Base-by-base conservation (phyloP, 2,888 invertebrate genomes). In the Aricia artaxerxes region DNA sequence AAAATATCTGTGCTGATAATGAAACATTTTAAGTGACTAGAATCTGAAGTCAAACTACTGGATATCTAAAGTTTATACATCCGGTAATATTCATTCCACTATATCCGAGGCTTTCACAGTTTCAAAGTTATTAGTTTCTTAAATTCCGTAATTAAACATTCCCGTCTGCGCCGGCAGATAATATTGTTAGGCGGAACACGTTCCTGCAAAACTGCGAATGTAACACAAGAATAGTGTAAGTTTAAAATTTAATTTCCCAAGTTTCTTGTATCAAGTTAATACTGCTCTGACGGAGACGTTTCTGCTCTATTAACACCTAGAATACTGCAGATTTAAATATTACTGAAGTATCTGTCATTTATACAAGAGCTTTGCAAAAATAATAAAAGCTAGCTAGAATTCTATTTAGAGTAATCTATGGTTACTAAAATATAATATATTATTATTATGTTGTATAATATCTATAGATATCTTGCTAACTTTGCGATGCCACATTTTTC, bases 241-340 rank as follows among this genome's bases (percentile, higher is more conserved):
- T 76, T 76, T 76, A 76, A 53, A 76, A 76, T 76, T 76, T 76
- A 76, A 76, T 76, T 76, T 76, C 76, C 57, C 35, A 76, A 76
- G 16, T 76, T 75, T 76, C 76, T 57, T 53, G 76, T 57, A 76
- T 76, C 57, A 76, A 53, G 53, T 57, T 76, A 53, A 53, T 57
- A 53, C 35, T 2, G 76, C 31, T 57, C 53, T 16, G 31, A 57
- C 76, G 76, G 16, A 13, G 49, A 76, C 76, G 35, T 13, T 35
- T 76, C 35, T 35, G 35, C 57, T 75, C 57, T 35, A 76, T 76
- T 76, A 76, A 53, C 76, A 57, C 76, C 35, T 24, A 57, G 1
- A 76, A 35, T 57, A 57, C 57, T 6, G n/a, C 35, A 76, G 31
- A 31, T 53, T 76, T 16, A 44, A 44, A 44, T n/a, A 13, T 69